These are phyloP conservation scores for Triplophysa yarkandensis DNA, from an alignment of 2,797 vertebrate species.

Conservation along the genomic window DNA sequence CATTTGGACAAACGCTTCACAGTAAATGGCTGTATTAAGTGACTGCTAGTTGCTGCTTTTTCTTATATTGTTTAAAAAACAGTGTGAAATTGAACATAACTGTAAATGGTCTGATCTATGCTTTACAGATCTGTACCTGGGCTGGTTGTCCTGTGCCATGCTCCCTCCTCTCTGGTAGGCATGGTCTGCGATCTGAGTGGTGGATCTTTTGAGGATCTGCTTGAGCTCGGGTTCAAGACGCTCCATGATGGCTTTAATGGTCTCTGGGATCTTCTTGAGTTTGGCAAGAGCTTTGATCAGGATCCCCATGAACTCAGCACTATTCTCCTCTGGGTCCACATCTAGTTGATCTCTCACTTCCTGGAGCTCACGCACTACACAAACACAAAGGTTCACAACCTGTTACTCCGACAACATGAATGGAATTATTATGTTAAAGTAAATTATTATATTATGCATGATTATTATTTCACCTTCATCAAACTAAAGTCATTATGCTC, in stretches of 20 bases:
- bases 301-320: conserved; percentile 92
- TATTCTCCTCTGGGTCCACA: conserved; percentile 94
- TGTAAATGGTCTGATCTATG: background rate
- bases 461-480: no score
- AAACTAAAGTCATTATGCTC: no score
- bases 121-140: conserved; percentile 73
- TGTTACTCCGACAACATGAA: background rate
- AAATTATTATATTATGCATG: no score
- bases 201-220: conserved; percentile 95
- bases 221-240: conserved; percentile 93
- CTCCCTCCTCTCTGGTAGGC: conserved; percentile 93
- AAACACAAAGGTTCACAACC: conserved; percentile 11
- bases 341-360: conserved; percentile 86
- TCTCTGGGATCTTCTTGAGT: conserved; percentile 93
- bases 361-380: conserved; percentile 81
- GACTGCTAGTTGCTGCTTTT: conserved; percentile 5
- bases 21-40: conserved; percentile 6
- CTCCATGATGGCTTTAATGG: conserved; percentile 93
- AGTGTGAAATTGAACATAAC: background rate
- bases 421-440: no score
- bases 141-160: conserved; percentile 88
- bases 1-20: conserved; percentile 13
- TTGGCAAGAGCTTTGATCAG: conserved; percentile 95
- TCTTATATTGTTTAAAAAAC: background rate
- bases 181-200: conserved; percentile 95